Conservation (phyloP, 1,140 invertebrate species). For the Trachelipus rathkii region DNA sequence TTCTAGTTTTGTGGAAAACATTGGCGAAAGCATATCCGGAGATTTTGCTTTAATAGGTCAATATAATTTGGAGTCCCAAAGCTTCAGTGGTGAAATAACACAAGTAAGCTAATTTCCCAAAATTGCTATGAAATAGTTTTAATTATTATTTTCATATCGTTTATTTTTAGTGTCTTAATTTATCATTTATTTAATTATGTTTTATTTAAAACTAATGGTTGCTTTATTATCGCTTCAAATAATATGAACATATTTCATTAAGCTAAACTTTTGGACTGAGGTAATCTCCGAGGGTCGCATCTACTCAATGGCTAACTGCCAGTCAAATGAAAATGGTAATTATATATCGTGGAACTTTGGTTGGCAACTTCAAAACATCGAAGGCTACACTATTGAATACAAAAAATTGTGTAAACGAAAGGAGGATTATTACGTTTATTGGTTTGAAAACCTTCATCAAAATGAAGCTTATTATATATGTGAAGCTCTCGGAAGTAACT, state of each 20-base stretch:
- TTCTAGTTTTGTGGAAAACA: not conserved
- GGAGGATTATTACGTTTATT: not conserved
- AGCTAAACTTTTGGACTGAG: too few species aligned
- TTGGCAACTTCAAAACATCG: not conserved
- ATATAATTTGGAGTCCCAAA: not conserved
- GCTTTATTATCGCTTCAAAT: too few species aligned
- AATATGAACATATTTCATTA: too few species aligned
- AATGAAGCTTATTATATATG: constrained; percentile 18
- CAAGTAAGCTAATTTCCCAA: not conserved
- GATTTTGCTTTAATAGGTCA: constrained; percentile 20
- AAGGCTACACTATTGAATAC: not conserved
- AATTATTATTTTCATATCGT: too few species aligned
- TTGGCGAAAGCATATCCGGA: not conserved
- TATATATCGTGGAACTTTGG: constrained; percentile 18
- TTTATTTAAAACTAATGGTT: too few species aligned
- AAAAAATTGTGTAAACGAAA: not conserved
- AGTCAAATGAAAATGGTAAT: not conserved
- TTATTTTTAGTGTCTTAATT: too few species aligned
- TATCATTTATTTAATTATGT: too few species aligned
- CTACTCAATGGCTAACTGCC: too few species aligned
- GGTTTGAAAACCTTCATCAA: not conserved
- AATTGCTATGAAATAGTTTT: too few species aligned
- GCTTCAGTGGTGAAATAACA: constrained; percentile 4
- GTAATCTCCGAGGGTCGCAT: too few species aligned
- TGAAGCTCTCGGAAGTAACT: constrained; percentile 7